phyloP scores from a whole-genome alignment of 2,113 vertebrate species.

The Amblyornis subalaris region DNA sequence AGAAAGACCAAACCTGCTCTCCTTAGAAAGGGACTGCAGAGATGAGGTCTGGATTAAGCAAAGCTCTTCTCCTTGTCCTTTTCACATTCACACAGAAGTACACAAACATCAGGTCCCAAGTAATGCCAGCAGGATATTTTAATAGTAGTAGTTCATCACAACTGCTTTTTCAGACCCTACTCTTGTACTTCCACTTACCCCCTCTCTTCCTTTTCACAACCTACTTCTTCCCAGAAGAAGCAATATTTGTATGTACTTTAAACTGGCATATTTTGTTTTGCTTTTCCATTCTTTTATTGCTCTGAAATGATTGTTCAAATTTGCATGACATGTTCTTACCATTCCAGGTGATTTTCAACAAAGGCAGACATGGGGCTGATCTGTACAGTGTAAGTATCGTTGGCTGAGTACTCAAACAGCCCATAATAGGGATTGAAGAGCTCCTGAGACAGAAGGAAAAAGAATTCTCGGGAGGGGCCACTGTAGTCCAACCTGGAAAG shows the following conservation, averaged over 20 bases:
- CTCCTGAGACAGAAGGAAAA: conserved; percentile 98
- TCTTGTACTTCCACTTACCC: background rate
- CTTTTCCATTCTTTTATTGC: background rate
- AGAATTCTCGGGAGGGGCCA: conserved; percentile 95
- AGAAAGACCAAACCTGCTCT: background rate
- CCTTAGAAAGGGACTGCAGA: background rate
- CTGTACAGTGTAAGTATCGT: conserved; percentile 96
- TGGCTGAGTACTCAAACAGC: conserved; percentile 97
- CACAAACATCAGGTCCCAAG: background rate
- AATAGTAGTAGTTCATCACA: background rate
- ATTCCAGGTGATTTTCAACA: conserved; percentile 97
- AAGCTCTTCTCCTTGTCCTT: background rate
- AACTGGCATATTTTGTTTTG: background rate
- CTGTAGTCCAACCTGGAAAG: conserved; percentile 91
- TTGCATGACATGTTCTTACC: conserved; percentile 69
- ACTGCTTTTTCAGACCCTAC: background rate
- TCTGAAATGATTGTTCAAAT: background rate
- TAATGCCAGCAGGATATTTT: background rate
- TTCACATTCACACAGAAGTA: background rate
- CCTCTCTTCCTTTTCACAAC: background rate
- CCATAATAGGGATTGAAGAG: conserved; percentile 98
- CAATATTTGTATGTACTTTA: background rate
- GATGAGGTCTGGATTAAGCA: background rate
- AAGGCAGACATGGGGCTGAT: conserved; percentile 99
- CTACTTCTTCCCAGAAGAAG: background rate